phyloP scores from a whole-genome alignment of 2,888 invertebrate genomes.

The Allophyes oxyacanthae region DNA sequence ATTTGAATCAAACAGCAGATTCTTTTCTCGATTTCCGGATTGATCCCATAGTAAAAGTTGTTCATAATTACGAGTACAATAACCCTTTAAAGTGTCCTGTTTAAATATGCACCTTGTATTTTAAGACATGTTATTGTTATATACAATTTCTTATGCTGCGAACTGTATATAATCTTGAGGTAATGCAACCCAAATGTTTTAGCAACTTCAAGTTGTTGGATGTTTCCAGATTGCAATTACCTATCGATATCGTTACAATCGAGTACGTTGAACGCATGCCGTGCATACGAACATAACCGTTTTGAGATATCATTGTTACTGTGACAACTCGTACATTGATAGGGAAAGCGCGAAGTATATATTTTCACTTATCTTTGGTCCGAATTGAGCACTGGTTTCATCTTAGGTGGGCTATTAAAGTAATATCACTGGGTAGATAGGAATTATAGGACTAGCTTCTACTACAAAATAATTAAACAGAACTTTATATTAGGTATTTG shows the following conservation, averaged over 20 bases:
- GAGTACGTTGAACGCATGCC: conserved; percentile 32
- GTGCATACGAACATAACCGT: conserved; percentile 18
- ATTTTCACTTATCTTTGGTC: conserved; percentile 54
- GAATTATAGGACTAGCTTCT: conserved; percentile 31
- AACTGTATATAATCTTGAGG: conserved; percentile 25
- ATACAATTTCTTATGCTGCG: conserved; percentile 9
- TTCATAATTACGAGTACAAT: too few relatives aligned
- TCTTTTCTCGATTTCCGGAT: too few relatives aligned
- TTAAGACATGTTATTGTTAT: background rate
- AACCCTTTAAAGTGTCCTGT: too few relatives aligned
- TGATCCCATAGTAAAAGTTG: too few relatives aligned
- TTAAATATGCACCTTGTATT: too few relatives aligned
- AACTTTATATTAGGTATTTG: conserved; percentile 42
- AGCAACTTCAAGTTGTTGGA: conserved; percentile 19
- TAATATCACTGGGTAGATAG: conserved; percentile 40
- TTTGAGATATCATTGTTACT: conserved; percentile 43
- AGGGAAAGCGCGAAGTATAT: conserved; percentile 24
- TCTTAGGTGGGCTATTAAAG: conserved; percentile 28
- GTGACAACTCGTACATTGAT: conserved; percentile 17
- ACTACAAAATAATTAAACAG: conserved; percentile 43
- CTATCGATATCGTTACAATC: conserved; percentile 7
- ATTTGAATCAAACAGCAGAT: too few relatives aligned
- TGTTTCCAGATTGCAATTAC: conserved; percentile 37
- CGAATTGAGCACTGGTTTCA: conserved; percentile 47
- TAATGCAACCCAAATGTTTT: conserved; percentile 23